Percentiles rank a stretch among this genome's conserved stretches.
Conservation (phyloP, 2,113 vertebrate genomes). For the Hyaena hyaena region DNA sequence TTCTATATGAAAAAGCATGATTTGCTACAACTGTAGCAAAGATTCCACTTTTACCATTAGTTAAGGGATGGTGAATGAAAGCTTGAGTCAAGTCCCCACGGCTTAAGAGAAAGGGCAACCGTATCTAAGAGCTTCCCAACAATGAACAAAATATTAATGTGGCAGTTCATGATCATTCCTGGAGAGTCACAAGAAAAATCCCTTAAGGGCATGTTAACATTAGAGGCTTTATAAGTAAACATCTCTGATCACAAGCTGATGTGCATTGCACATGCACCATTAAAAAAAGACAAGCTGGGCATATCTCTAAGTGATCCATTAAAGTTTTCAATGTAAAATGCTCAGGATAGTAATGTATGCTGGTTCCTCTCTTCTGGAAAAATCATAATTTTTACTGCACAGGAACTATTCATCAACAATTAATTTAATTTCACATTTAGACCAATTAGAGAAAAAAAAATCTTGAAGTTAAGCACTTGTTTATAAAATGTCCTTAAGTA, state of each 20-base stretch:
- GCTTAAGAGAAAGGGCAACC: background rate
- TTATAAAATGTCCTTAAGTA: slow-evolving; percentile 20
- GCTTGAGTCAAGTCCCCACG: background rate
- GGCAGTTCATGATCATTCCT: background rate
- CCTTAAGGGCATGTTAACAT: background rate
- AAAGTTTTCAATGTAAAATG: background rate
- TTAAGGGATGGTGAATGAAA: slow-evolving; percentile 12
- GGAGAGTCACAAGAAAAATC: slow-evolving; percentile 48
- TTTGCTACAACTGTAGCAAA: background rate
- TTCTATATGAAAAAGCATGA: background rate
- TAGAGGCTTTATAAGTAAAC: slow-evolving; percentile 2
- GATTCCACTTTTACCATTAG: background rate
- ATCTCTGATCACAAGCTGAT: background rate
- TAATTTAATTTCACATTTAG: slow-evolving; percentile 80
- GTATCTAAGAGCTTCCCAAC: background rate
- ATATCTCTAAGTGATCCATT: slow-evolving; percentile 25
- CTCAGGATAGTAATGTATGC: slow-evolving; percentile 52
- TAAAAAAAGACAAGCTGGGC: slow-evolving; percentile 48
- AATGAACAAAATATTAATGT: background rate
- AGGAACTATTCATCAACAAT: slow-evolving; percentile 71
- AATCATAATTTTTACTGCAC: slow-evolving; percentile 69
- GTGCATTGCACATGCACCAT: background rate
- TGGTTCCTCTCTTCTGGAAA: slow-evolving; percentile 50
- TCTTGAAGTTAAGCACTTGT: slow-evolving; percentile 57
- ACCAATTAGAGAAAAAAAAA: slow-evolving; percentile 61